These are phyloP conservation scores for Suricata suricatta DNA, from an alignment of 2,113 vertebrate species.

Conservation along the genomic window DNA sequence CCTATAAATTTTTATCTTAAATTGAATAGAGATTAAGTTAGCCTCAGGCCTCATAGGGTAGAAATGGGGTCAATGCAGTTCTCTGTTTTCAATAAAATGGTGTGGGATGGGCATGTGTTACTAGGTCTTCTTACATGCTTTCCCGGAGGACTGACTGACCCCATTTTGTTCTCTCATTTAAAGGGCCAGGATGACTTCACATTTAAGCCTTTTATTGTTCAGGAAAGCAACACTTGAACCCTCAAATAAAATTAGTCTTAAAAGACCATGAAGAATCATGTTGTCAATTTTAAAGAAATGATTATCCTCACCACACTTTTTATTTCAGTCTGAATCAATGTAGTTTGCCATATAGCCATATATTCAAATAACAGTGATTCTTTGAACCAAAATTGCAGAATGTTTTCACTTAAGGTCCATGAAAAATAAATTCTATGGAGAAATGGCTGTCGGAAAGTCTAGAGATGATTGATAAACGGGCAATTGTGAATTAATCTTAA, in stretches of 20 bases:
- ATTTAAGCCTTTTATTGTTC: not conserved
- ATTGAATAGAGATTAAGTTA: not conserved
- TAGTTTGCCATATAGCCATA: not conserved
- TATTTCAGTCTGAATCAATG: not conserved
- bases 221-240: not conserved
- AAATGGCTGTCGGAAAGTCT: not conserved
- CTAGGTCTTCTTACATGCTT: not conserved
- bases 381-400: conserved; percentile 4
- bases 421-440: not conserved
- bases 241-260: not conserved
- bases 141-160: not conserved
- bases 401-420: not conserved
- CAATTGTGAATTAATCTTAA: not conserved
- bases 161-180: not conserved
- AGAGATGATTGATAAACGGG: not conserved
- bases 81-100: not conserved
- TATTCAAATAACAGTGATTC: not conserved
- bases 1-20: not conserved
- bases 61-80: not conserved
- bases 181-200: not conserved
- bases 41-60: not conserved
- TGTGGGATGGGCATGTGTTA: not conserved
- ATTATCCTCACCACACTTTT: not conserved
- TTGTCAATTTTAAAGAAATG: not conserved
- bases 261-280: not conserved